These are phyloP conservation scores for Dynastes tityus DNA, from an alignment of 2,888 invertebrate genomes.

Conservation along the genomic window DNA sequence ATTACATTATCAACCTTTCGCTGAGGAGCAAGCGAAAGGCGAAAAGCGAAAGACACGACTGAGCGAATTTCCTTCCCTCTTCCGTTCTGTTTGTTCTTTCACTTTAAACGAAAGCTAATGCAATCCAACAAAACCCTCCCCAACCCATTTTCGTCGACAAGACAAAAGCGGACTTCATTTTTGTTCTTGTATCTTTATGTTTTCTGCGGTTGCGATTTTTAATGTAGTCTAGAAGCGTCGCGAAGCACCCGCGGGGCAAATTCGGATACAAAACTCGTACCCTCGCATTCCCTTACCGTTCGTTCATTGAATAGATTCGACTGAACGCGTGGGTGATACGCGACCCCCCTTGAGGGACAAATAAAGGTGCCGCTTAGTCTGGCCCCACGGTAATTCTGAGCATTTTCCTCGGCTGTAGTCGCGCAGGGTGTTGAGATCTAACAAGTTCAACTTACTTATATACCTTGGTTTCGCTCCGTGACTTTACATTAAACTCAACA, in stretches of 20 bases:
- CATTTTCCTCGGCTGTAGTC: slow-evolving; percentile 25
- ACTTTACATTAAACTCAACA: slow-evolving; percentile 39
- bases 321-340: slow-evolving; percentile 1
- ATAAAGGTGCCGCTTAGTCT: slow-evolving; percentile 35
- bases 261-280: background rate
- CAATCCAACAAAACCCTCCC: background rate
- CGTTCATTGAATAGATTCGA: slow-evolving; percentile 22
- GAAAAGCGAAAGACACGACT: background rate
- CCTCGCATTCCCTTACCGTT: background rate
- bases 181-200: slow-evolving; percentile 32
- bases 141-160: background rate
- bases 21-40: background rate
- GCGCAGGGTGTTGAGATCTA: slow-evolving; percentile 32
- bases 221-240: slow-evolving; percentile 34
- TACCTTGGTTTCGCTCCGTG: slow-evolving; percentile 29
- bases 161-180: slow-evolving; percentile 23
- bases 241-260: slow-evolving; percentile 2
- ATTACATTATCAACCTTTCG: slow-evolving; percentile 15
- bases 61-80: background rate
- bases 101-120: slow-evolving; percentile 27
- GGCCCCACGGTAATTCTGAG: slow-evolving; percentile 30
- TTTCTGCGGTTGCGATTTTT: slow-evolving; percentile 38
- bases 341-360: slow-evolving; percentile 13
- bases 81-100: slow-evolving; percentile 25
- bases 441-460: slow-evolving; percentile 34